Conservation (phyloP, 2,888 invertebrate genomes). For the Pammene aurita region DNA sequence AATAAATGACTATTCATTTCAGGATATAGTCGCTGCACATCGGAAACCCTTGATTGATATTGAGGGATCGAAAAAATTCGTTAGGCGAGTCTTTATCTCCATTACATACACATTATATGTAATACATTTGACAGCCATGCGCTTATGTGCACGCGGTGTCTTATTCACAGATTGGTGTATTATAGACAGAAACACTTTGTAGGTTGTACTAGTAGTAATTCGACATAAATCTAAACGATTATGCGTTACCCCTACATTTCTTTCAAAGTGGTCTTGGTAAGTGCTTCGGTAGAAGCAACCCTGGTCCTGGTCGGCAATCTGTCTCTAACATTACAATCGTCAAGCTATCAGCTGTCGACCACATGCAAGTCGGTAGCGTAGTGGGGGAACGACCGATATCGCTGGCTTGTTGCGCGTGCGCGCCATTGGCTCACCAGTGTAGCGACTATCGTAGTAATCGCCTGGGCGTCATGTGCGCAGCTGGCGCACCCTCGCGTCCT, state of each 20-base stretch:
- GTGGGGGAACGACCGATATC: slow-evolving; percentile 74
- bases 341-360: slow-evolving; percentile 53
- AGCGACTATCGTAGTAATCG: slow-evolving; percentile 50
- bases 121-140: no score
- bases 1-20: no score
- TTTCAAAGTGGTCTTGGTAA: slow-evolving; percentile 11
- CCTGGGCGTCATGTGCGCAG: slow-evolving; percentile 52
- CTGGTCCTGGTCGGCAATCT: background rate
- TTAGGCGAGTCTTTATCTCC: no score
- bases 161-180: no score
- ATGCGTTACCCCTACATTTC: background rate
- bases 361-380: slow-evolving; percentile 55
- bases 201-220: no score
- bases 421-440: slow-evolving; percentile 47
- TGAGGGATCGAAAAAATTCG: no score
- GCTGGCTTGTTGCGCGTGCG: slow-evolving; percentile 38
- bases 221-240: no score
- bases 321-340: slow-evolving; percentile 9
- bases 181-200: no score
- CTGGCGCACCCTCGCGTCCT: slow-evolving; percentile 54
- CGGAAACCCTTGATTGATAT: no score
- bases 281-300: slow-evolving; percentile 4
- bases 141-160: no score
- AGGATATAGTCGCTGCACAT: no score
- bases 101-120: no score